Percentiles rank a stretch among this genome's conserved stretches.
Conservation (phyloP, 2,797 vertebrate genomes). For the Orestias chungarensis region DNA sequence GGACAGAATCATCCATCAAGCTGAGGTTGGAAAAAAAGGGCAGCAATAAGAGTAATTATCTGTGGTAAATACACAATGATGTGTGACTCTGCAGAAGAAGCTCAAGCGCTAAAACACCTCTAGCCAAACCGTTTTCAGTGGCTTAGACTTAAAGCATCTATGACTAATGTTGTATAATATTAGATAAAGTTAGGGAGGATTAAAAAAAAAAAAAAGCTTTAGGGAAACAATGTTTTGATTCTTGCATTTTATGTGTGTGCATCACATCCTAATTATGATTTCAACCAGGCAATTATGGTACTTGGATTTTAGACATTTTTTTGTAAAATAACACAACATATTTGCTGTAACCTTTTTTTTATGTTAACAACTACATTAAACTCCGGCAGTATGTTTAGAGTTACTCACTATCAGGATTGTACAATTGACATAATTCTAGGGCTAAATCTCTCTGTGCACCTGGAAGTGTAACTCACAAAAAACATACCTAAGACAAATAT, state of each 20-base stretch:
- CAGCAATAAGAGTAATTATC: slow-evolving; percentile 64
- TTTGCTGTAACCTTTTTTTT: not conserved
- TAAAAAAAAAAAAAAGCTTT: not conserved
- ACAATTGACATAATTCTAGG: too few relatives aligned
- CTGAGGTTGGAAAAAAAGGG: slow-evolving; percentile 46
- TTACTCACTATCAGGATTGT: too few relatives aligned
- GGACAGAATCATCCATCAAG: slow-evolving; percentile 54
- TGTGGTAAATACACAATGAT: slow-evolving; percentile 55
- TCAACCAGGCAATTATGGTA: not conserved
- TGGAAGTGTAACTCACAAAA: too few relatives aligned
- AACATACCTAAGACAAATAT: too few relatives aligned
- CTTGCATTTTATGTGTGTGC: not conserved
- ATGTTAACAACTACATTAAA: not conserved
- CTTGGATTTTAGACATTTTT: not conserved
- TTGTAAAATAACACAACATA: not conserved
- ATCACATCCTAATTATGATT: not conserved
- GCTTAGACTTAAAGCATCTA: not conserved
- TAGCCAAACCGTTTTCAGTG: slow-evolving; percentile 25
- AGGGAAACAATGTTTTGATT: not conserved
- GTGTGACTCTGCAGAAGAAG: slow-evolving; percentile 36
- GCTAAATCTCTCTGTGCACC: too few relatives aligned
- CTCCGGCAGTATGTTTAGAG: not conserved
- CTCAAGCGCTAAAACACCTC: slow-evolving; percentile 17
- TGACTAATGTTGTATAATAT: not conserved
- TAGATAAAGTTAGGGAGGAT: not conserved